Conservation (phyloP, 2,113 vertebrate species). For the Psilopogon haemacephalus region DNA sequence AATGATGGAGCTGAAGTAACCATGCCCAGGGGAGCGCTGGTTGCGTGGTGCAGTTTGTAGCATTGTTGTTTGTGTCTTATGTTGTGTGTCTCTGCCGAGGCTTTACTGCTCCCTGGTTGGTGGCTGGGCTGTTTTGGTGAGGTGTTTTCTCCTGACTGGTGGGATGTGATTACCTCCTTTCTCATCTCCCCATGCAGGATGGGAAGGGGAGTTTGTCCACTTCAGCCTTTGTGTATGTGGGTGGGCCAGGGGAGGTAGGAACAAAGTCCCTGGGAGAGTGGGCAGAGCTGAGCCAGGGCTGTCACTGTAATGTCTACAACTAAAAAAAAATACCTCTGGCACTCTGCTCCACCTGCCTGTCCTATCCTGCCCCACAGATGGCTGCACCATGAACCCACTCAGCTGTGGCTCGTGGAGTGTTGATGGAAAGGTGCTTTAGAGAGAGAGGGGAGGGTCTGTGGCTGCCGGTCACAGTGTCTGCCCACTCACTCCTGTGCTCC, state of each 20-base stretch:
- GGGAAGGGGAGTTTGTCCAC: fast-evolving
- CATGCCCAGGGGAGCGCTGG: fast-evolving
- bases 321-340: background rate
- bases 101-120: background rate
- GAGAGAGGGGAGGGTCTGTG: fast-evolving
- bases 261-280: background rate
- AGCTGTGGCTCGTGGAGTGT: fast-evolving
- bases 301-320: background rate
- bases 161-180: background rate
- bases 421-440: background rate
- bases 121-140: background rate
- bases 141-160: background rate
- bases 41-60: background rate
- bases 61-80: background rate
- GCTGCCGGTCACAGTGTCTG: background rate
- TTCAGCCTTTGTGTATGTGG: fast-evolving
- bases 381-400: background rate
- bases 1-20: background rate
- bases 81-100: background rate
- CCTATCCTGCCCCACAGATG: background rate
- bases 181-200: fast-evolving
- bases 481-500: no score
- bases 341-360: background rate
- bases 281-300: background rate
- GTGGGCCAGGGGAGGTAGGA: background rate